A percentile compares a stretch with the other conserved stretches of the same genome.
These are phyloP conservation scores for Panzeria rudis DNA, from an alignment of 2,888 invertebrate genomes.

Conservation along the genomic window DNA sequence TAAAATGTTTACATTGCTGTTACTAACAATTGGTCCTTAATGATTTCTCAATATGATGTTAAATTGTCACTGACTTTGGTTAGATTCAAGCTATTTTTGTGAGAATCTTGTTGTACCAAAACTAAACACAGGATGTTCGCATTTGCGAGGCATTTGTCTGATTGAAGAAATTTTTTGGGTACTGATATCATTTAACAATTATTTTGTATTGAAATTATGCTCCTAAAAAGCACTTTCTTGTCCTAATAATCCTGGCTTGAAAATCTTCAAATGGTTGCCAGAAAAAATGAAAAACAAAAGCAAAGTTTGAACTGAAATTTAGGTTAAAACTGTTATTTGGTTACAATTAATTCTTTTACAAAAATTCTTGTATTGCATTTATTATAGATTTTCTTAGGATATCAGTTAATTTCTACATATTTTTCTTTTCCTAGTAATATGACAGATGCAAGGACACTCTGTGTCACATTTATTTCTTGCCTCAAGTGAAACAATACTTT, in stretches of 20 bases:
- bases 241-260: slow-evolving; percentile 75
- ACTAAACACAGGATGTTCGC: slow-evolving; percentile 75
- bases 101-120: slow-evolving; percentile 70
- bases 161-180: slow-evolving; percentile 54
- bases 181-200: slow-evolving; percentile 48
- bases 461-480: slow-evolving; percentile 74
- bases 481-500: slow-evolving; percentile 67
- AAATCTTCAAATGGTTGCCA: slow-evolving; percentile 77
- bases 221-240: slow-evolving; percentile 71
- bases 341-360: slow-evolving; percentile 53
- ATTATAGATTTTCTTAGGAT: not conserved
- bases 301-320: slow-evolving; percentile 68
- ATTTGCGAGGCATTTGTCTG: slow-evolving; percentile 81
- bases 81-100: slow-evolving; percentile 81
- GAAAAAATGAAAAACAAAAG: slow-evolving; percentile 58
- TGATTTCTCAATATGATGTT: slow-evolving; percentile 77
- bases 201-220: slow-evolving; percentile 63
- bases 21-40: slow-evolving; percentile 21
- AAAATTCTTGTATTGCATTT: not conserved
- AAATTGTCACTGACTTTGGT: slow-evolving; percentile 79
- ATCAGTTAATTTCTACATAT: no score
- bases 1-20: slow-evolving; percentile 37
- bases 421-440: no score
- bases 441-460: slow-evolving; percentile 73
- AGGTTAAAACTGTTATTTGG: slow-evolving; percentile 63